phyloP scores from a whole-genome alignment of 2,888 invertebrate genomes.

The Yponomeuta sedellus region DNA sequence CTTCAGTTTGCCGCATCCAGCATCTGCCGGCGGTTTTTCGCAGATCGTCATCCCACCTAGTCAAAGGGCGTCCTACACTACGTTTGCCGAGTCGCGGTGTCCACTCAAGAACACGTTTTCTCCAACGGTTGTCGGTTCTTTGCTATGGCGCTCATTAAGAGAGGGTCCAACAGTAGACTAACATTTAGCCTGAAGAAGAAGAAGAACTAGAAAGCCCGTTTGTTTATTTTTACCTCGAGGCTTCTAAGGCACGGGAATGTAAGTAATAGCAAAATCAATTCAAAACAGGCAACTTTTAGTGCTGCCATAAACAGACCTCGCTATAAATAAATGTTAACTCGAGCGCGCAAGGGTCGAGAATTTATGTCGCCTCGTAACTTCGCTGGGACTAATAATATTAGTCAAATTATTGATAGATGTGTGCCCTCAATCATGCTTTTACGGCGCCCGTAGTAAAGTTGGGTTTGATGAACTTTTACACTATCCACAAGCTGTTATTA shows the following conservation, averaged over 20 bases:
- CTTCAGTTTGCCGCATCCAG: too few relatives aligned
- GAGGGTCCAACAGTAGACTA: too few relatives aligned
- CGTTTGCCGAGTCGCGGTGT: too few relatives aligned
- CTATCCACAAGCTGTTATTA: background rate
- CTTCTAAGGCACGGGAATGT: background rate
- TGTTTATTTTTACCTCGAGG: background rate
- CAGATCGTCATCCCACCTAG: too few relatives aligned
- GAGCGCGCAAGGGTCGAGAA: conserved; percentile 15
- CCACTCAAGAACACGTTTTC: too few relatives aligned
- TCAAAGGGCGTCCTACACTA: too few relatives aligned
- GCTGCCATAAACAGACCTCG: conserved; percentile 1
- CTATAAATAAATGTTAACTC: conserved; percentile 1
- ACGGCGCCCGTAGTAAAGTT: background rate
- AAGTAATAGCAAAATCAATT: background rate
- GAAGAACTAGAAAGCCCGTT: too few relatives aligned
- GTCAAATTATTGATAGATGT: conserved; percentile 15
- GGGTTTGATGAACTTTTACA: background rate
- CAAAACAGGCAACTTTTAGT: background rate
- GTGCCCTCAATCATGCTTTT: background rate
- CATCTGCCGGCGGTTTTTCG: too few relatives aligned
- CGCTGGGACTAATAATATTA: conserved; percentile 18
- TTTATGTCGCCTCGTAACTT: conserved; percentile 20
- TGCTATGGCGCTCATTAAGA: too few relatives aligned
- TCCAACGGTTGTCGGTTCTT: too few relatives aligned
- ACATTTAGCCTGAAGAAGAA: too few relatives aligned